Evolutionary conservation across 1,140 invertebrate genomes (phyloP), one percentile per base, ranked within the genome.

Genomic region (Cotesia vestalis): DNA sequence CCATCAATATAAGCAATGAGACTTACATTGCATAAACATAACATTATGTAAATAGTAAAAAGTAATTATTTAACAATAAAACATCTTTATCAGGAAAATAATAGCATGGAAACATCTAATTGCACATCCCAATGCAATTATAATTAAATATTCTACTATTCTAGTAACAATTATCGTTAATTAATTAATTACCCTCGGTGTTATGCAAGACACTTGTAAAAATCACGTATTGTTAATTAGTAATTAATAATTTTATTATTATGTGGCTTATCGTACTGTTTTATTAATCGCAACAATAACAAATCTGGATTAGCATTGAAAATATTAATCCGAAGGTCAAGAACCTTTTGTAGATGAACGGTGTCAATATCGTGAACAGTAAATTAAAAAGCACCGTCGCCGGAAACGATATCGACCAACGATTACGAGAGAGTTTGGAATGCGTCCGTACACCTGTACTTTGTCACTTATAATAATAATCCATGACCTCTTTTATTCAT

Each of bases 361-460:
- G 55, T 72, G 70, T 66, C 70, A 72, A 59, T 36, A 72, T 35
- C 63, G 70, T 72, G 70, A 72, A 14, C 36, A 17, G 70, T 27
- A 46, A 20, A 60, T 57, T 72, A 46, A 72, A 72, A 12, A 66
- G 62, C 35, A 38, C 46, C n/a, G 14, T 27, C 17, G 52, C 69
- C 27, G 61, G 69, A 71, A 71, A 64, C 51, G 61, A 64, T 46
- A 46, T 71, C 63, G 63, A 66, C 63, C 11, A n/a, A 34, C 40
- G 61, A 63, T 63, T 38, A n/a, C 35, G 35, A 36, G 34, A 63
- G 34, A 34, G 34, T n/a, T 36, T 40, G 63, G 63, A 66, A 66
- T 66, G 63, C 46, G 63, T 66, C 17, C 63, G 46, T 14, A 66
- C 63, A 66, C 46, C 63, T 66, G 40, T 52, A 71, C 61, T 57